These are phyloP conservation scores for Bambusicola thoracicus DNA, from an alignment of 2,113 vertebrate species.

Conservation along the genomic window DNA sequence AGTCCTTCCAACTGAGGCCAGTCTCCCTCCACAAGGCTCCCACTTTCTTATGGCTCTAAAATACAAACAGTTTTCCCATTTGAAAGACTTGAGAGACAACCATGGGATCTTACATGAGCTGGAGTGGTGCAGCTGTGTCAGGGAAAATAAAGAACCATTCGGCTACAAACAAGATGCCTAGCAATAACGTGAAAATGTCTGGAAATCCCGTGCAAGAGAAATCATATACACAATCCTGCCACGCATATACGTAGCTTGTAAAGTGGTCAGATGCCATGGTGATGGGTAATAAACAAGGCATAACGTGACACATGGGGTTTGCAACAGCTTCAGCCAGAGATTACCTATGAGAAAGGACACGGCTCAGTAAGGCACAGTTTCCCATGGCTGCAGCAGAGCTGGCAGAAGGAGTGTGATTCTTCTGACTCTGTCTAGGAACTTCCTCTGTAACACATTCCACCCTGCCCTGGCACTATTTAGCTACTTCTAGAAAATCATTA, in stretches of 20 bases:
- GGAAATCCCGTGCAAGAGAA: background rate
- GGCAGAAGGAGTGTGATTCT: background rate
- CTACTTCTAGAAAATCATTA: background rate
- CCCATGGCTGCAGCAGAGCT: background rate
- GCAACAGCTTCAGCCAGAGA: background rate
- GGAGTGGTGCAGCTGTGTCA: slow-evolving; percentile 17
- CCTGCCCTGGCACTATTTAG: background rate
- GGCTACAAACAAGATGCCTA: background rate
- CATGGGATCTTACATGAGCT: background rate
- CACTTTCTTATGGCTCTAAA: slow-evolving; percentile 98
- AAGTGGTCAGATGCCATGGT: background rate
- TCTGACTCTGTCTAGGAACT: background rate
- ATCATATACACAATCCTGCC: background rate
- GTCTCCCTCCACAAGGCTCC: slow-evolving; percentile 93
- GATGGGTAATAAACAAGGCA: background rate
- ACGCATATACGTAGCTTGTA: background rate
- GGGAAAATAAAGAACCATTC: background rate
- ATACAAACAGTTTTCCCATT: slow-evolving; percentile 28
- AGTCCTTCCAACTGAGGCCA: slow-evolving; percentile 89
- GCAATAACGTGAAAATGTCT: background rate
- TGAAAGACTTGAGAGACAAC: background rate
- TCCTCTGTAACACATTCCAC: background rate
- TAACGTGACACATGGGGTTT: background rate
- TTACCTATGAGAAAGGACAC: background rate
- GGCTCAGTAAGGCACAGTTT: background rate